A percentile compares a stretch with the other conserved stretches of the same genome.
Evolutionary conservation across 2,797 vertebrate genomes (phyloP).

Genomic region (Masticophis lateralis): DNA sequence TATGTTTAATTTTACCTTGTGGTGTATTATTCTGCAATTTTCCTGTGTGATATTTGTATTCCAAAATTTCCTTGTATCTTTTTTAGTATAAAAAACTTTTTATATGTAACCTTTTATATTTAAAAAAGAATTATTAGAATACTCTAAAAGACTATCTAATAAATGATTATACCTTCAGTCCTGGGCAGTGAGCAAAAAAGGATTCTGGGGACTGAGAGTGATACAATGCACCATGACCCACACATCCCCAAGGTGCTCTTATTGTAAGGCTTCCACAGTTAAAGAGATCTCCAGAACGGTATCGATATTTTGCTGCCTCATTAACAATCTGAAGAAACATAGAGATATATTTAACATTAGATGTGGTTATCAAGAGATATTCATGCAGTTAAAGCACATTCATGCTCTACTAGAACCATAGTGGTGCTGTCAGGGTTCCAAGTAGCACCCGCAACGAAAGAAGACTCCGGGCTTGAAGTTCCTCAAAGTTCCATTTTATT

Average conservation of each 20-base stretch:
- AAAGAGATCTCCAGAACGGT: slow-evolving; percentile 92
- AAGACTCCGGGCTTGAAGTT: too few species aligned
- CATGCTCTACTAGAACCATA: neutral
- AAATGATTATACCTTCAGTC: slow-evolving; percentile 84
- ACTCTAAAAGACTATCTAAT: neutral
- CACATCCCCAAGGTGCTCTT: slow-evolving; percentile 94
- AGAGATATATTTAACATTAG: neutral
- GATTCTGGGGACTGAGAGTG: slow-evolving; percentile 98
- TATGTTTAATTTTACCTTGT: neutral
- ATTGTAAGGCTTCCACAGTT: slow-evolving; percentile 95
- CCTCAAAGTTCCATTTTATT: too few species aligned
- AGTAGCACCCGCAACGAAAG: too few species aligned
- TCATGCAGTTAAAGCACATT: neutral
- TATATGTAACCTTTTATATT: neutral
- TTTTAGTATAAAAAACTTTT: neutral
- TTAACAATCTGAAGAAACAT: slow-evolving; percentile 86
- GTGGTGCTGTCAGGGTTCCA: too few species aligned
- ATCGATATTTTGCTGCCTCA: slow-evolving; percentile 97
- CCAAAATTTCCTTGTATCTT: neutral
- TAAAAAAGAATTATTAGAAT: neutral
- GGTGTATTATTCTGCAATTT: neutral
- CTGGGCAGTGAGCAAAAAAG: slow-evolving; percentile 93
- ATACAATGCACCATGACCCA: slow-evolving; percentile 94
- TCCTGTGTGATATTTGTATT: neutral
- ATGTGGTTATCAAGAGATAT: neutral